Evolutionary conservation across 1,140 invertebrate species (phyloP).

Genomic region (Temnothorax longispinosus): DNA sequence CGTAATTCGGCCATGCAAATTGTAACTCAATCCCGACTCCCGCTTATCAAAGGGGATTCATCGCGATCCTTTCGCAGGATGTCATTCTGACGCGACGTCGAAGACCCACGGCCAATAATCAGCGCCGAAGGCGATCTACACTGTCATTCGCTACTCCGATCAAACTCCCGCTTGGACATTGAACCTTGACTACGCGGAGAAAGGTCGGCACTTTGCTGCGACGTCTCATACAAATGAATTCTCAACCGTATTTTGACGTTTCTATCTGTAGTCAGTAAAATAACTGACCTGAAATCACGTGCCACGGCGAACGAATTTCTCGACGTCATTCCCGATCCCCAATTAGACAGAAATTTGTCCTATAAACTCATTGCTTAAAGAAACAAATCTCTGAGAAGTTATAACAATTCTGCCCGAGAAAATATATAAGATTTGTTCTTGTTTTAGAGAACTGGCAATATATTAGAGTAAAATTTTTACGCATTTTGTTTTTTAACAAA

Average conservation of each 20-base stretch:
- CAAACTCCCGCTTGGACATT: slow-evolving; percentile 55
- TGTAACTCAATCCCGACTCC: slow-evolving; percentile 27
- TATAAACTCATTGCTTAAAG: background rate
- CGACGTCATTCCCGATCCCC: background rate
- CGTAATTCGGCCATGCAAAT: slow-evolving; percentile 56
- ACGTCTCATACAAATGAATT: slow-evolving; percentile 53
- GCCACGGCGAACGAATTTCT: background rate
- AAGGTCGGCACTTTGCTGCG: background rate
- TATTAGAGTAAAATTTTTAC: background rate
- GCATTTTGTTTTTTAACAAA: background rate
- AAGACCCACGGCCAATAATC: slow-evolving; percentile 35
- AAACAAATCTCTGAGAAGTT: background rate
- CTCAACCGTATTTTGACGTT: slow-evolving; percentile 5
- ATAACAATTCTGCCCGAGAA: background rate
- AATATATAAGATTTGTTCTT: background rate
- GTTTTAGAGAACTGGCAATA: background rate
- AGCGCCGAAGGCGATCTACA: slow-evolving; percentile 44
- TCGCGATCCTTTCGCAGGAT: slow-evolving; percentile 39
- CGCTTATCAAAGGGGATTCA: slow-evolving; percentile 50
- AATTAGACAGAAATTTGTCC: background rate
- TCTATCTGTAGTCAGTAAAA: background rate
- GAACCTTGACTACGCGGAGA: slow-evolving; percentile 60
- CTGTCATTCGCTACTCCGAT: slow-evolving; percentile 7
- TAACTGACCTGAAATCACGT: background rate
- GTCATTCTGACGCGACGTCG: slow-evolving; percentile 7